Percentiles rank a stretch among this genome's conserved stretches.
Conservation (phyloP, 2,888 invertebrate genomes). For the Dolichopus griseipennis region DNA sequence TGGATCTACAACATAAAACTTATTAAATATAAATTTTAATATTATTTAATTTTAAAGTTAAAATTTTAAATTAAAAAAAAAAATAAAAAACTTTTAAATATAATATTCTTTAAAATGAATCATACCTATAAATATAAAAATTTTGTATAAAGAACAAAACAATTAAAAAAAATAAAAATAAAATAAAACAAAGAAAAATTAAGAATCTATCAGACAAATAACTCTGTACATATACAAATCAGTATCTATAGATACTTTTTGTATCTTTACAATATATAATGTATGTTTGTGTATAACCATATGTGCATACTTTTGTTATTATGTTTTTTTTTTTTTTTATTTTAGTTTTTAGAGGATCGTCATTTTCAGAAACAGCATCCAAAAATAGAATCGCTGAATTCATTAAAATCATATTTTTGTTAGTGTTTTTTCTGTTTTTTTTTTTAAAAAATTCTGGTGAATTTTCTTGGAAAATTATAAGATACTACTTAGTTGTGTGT, state of each 20-base stretch:
- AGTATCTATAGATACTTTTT: too few relatives aligned
- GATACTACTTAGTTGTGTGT: neutral
- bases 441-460: neutral
- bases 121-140: neutral
- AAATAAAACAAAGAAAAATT: neutral
- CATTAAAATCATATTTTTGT: neutral
- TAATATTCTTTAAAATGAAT: neutral
- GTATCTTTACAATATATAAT: neutral
- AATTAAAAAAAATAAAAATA: neutral
- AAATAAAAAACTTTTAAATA: neutral
- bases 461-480: neutral
- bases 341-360: neutral
- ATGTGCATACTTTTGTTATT: neutral
- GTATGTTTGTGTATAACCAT: neutral
- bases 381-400: constrained; percentile 6
- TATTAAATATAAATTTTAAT: too few relatives aligned
- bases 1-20: too few relatives aligned
- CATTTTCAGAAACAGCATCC: neutral
- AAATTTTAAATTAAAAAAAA: neutral
- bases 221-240: neutral
- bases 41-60: too few relatives aligned
- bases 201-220: neutral
- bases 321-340: neutral
- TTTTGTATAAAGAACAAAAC: neutral
- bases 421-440: neutral